These are phyloP conservation scores for Adoxophyes honmai DNA, from an alignment of 1,140 invertebrate species.

Conservation along the genomic window DNA sequence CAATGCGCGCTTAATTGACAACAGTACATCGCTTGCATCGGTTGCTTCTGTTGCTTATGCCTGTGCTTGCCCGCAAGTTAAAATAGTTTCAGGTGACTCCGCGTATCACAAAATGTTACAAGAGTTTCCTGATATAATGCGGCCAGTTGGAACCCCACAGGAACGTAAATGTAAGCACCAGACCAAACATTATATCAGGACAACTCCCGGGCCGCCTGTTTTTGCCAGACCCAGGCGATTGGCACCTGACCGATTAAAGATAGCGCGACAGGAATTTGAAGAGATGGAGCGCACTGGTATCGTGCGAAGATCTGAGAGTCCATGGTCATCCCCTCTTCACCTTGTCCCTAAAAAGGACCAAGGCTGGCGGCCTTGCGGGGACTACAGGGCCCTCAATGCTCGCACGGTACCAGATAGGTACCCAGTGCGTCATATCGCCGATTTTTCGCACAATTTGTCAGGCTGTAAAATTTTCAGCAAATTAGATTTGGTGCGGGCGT, in stretches of 20 bases:
- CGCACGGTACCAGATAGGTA: conserved; percentile 47
- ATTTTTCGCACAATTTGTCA: conserved; percentile 36
- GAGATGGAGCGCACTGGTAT: conserved; percentile 37
- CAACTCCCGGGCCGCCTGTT: conserved; percentile 45
- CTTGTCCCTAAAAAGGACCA: conserved; percentile 55
- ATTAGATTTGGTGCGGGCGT: conserved; percentile 46
- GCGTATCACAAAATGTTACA: too few species aligned
- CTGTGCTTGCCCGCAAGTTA: too few species aligned
- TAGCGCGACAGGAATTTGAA: conserved; percentile 39
- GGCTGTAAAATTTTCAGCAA: conserved; percentile 61
- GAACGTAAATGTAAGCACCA: too few species aligned
- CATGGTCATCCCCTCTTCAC: conserved; percentile 55
- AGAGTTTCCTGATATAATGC: too few species aligned
- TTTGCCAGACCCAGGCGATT: conserved; percentile 45
- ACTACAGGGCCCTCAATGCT: conserved; percentile 71
- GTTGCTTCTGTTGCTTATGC: too few species aligned
- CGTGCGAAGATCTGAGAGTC: conserved; percentile 32
- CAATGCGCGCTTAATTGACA: too few species aligned
- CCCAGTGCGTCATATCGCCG: too few species aligned
- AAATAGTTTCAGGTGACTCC: too few species aligned
- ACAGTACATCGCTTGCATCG: too few species aligned
- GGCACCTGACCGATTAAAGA: conserved; percentile 36
- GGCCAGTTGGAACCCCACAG: too few species aligned
- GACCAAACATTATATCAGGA: conserved; percentile 26
- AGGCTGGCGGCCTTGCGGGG: conserved; percentile 58